Percentiles rank a stretch among this genome's conserved stretches.
These are phyloP conservation scores for Timema cristinae DNA, from an alignment of 2,888 invertebrate species.

Conservation along the genomic window DNA sequence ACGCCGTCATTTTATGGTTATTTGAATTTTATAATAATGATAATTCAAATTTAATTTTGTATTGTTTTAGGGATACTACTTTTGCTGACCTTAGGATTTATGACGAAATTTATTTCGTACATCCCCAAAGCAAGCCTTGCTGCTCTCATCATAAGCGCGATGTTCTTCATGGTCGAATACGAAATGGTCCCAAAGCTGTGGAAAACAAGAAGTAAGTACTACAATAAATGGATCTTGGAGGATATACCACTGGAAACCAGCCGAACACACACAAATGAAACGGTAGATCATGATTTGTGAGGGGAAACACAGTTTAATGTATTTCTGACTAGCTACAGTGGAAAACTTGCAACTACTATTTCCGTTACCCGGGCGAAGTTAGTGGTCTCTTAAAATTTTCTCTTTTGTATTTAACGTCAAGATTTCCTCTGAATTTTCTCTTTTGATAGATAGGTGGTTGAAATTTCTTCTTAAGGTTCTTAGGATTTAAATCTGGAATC, in stretches of 20 bases:
- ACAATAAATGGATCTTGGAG: neutral
- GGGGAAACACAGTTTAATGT: neutral
- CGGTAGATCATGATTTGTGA: conserved; percentile 9
- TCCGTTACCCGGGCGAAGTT: too few relatives aligned
- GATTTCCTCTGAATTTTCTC: too few relatives aligned
- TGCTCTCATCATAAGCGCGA: conserved; percentile 84
- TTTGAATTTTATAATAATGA: too few relatives aligned
- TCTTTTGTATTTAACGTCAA: too few relatives aligned
- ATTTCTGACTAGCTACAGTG: neutral
- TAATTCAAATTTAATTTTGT: too few relatives aligned
- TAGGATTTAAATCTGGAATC: too few relatives aligned
- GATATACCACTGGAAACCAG: neutral
- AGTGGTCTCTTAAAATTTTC: too few relatives aligned
- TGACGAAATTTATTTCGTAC: conserved; percentile 77
- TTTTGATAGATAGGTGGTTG: too few relatives aligned
- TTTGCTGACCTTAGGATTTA: conserved; percentile 69
- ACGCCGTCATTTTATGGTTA: too few relatives aligned
- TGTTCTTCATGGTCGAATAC: conserved; percentile 77
- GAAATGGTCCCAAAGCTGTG: conserved; percentile 65
- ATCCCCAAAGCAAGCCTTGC: conserved; percentile 84
- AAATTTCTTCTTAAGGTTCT: too few relatives aligned
- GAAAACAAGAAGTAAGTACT: conserved; percentile 71
- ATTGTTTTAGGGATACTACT: conserved; percentile 59
- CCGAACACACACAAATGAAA: neutral
- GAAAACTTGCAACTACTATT: too few relatives aligned